Percentiles rank a stretch among this genome's conserved stretches.
These are phyloP conservation scores for Halichoerus grypus DNA, from an alignment of 2,113 vertebrate genomes.

Conservation along the genomic window DNA sequence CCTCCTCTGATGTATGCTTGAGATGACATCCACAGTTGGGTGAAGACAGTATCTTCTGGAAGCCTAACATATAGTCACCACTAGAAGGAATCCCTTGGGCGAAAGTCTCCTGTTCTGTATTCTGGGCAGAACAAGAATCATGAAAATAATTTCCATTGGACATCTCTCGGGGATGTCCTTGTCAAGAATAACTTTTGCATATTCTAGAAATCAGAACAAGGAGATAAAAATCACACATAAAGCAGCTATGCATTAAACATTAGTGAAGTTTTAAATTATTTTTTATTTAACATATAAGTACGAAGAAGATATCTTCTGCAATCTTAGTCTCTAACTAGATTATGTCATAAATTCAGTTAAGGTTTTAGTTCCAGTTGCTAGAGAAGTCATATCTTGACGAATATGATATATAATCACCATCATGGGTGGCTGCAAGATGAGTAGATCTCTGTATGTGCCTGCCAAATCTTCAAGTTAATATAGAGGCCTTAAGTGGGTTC, in stretches of 20 bases:
- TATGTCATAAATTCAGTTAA: neutral
- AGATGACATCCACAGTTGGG: neutral
- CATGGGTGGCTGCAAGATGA: neutral
- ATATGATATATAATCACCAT: neutral
- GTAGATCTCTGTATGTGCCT: neutral
- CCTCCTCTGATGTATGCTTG: neutral
- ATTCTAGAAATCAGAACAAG: neutral
- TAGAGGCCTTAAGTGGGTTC: neutral
- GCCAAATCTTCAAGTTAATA: neutral
- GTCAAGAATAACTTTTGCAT: neutral
- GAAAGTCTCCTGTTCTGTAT: neutral
- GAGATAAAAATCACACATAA: neutral
- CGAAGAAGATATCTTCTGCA: neutral
- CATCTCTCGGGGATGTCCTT: neutral
- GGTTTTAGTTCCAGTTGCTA: neutral
- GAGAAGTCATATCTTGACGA: neutral
- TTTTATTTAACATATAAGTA: neutral
- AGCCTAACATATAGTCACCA: neutral
- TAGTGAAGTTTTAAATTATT: neutral
- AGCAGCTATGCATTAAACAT: neutral
- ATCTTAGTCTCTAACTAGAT: neutral
- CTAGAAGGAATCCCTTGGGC: conserved; percentile 29
- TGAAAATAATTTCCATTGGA: neutral
- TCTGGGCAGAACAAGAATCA: neutral
- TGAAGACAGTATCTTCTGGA: neutral